Conservation (phyloP, 2,797 vertebrate genomes). For the Fringilla coelebs region DNA sequence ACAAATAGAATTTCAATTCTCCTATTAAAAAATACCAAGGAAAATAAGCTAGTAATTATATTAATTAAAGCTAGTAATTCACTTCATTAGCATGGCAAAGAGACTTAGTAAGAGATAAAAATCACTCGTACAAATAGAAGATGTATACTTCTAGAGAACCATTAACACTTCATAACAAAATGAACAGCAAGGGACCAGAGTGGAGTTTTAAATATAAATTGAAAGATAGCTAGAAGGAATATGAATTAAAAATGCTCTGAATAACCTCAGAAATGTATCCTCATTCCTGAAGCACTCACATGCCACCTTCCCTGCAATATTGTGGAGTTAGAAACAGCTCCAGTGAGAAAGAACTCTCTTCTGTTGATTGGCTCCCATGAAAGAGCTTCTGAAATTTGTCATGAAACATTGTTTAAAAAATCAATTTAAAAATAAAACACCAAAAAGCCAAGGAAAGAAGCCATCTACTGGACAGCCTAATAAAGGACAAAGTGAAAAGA, state of each 20-base stretch:
- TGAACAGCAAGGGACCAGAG: neutral
- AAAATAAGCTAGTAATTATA: constrained; percentile 14
- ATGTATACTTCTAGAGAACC: neutral
- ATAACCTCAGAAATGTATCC: neutral
- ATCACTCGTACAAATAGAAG: neutral
- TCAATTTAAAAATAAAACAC: neutral
- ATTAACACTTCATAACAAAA: constrained; percentile 2
- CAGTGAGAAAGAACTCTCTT: neutral
- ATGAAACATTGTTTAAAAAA: neutral
- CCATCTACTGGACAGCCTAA: neutral
- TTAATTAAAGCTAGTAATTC: constrained; percentile 29
- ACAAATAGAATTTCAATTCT: neutral
- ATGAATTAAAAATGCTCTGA: neutral
- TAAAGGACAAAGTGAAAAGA: neutral
- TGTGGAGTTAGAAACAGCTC: neutral
- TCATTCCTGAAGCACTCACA: neutral
- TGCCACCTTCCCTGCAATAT: neutral
- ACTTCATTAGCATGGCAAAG: neutral
- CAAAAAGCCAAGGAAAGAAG: neutral
- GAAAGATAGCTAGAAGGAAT: neutral
- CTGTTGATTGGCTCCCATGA: neutral
- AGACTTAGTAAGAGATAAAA: neutral
- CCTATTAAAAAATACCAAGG: neutral
- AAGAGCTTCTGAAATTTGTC: neutral
- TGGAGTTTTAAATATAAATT: neutral